phyloP scores from a whole-genome alignment of 2,113 vertebrate species.

The Gnathonemus longibarbis region DNA sequence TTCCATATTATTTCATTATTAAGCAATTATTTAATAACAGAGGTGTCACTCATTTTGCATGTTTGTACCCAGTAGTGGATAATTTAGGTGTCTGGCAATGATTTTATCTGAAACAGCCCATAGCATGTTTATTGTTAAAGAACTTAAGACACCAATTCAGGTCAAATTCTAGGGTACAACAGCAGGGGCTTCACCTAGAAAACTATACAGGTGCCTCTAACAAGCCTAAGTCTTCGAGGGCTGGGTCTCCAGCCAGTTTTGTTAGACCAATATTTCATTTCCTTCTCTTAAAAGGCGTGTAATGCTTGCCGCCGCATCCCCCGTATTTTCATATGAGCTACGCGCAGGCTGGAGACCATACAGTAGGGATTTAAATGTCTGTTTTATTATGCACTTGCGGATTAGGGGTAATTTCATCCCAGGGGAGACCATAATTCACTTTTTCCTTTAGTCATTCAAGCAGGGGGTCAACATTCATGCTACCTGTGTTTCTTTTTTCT shows the following conservation, averaged over 20 bases:
- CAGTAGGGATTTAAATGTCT: not conserved
- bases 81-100: not conserved
- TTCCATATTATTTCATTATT: not conserved
- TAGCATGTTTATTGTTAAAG: not conserved
- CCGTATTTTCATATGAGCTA: not conserved
- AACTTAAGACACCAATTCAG: not conserved
- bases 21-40: not conserved
- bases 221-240: not conserved
- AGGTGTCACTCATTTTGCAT: not conserved
- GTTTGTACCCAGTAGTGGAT: not conserved
- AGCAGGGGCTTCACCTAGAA: not conserved
- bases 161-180: not conserved
- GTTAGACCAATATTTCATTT: not conserved
- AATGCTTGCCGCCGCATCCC: too few species aligned
- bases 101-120: not conserved
- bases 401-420: constrained; percentile 29
- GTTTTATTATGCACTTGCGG: constrained; percentile 5
- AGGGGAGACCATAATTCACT: constrained; percentile 29
- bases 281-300: not conserved
- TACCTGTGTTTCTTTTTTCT: constrained; percentile 18
- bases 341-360: not conserved
- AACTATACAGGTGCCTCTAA: not conserved
- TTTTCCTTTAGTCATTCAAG: constrained; percentile 50
- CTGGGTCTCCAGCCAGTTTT: not conserved
- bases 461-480: constrained; percentile 34